Conservation (phyloP, 1,140 invertebrate species). For the Neodiprion fabricii region DNA sequence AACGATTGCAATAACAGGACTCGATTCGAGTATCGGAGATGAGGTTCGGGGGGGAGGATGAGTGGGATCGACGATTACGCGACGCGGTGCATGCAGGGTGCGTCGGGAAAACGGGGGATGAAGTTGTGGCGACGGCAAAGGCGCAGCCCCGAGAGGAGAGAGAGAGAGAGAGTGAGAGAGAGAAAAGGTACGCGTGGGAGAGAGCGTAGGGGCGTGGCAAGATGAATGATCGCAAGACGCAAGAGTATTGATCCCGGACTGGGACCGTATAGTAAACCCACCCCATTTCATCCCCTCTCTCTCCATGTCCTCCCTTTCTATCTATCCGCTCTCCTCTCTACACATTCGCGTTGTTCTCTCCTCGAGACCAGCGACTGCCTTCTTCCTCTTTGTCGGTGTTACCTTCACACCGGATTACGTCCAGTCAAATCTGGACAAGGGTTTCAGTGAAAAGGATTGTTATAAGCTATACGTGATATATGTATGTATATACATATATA, state of each 20-base stretch:
- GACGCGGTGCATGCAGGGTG: too few relatives aligned
- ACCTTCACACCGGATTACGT: too few relatives aligned
- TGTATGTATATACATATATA: too few relatives aligned
- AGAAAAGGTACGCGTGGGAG: slow-evolving; percentile 31
- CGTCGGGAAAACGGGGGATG: too few relatives aligned
- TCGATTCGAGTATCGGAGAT: background rate
- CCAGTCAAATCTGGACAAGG: too few relatives aligned
- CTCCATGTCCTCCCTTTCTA: slow-evolving; percentile 24
- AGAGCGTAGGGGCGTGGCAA: slow-evolving; percentile 62
- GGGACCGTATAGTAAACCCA: slow-evolving; percentile 27
- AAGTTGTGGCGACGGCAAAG: too few relatives aligned
- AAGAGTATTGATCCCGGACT: slow-evolving; percentile 59
- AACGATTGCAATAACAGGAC: background rate
- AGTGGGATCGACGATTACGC: background rate
- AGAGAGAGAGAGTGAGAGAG: slow-evolving; percentile 28
- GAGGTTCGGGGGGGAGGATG: too few relatives aligned
- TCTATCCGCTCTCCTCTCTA: slow-evolving; percentile 20
- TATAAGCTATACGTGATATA: too few relatives aligned
- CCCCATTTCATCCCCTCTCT: slow-evolving; percentile 22
- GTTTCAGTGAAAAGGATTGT: too few relatives aligned
- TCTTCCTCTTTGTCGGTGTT: too few relatives aligned
- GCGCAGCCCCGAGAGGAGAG: background rate
- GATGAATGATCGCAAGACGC: slow-evolving; percentile 65
- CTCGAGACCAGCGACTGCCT: too few relatives aligned
- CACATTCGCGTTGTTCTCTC: background rate